Conservation (phyloP, 92 coral and sea anemone species). For the Zoanthus gigantus region DNA sequence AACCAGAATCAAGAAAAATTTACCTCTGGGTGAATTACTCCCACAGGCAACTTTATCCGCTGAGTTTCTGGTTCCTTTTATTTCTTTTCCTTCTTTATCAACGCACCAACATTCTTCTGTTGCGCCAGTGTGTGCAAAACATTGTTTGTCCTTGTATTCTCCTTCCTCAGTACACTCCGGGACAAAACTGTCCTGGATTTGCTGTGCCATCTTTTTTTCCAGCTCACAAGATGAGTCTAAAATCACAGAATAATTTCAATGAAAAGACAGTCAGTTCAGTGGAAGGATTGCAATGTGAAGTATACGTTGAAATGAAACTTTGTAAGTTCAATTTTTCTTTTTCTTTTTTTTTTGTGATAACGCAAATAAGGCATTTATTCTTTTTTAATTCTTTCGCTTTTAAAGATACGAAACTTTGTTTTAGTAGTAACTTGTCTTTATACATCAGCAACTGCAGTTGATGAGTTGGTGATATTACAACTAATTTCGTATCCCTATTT, state of each 20-base stretch:
- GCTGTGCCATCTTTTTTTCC: slow-evolving; percentile 86
- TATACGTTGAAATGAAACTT: not conserved
- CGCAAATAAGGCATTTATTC: not conserved
- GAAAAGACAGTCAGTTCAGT: not conserved
- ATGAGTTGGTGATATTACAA: no score
- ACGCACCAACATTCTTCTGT: slow-evolving; percentile 92
- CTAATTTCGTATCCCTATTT: no score
- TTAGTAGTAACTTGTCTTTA: no score
- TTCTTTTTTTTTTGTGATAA: no score
- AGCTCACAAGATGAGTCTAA: slow-evolving; percentile 85
- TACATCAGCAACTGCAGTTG: no score
- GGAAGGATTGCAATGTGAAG: not conserved
- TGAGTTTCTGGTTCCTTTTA: slow-evolving; percentile 73
- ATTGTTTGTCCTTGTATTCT: slow-evolving; percentile 78
- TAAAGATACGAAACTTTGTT: no score
- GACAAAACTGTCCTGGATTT: slow-evolving; percentile 84
- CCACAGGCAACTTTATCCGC: slow-evolving; percentile 79
- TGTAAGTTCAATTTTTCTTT: no score
- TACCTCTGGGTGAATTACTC: slow-evolving; percentile 23
- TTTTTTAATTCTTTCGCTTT: no score
- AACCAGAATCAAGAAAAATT: not conserved
- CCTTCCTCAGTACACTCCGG: slow-evolving; percentile 86
- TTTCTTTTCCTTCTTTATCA: slow-evolving; percentile 82
- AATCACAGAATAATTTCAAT: slow-evolving; percentile 2
- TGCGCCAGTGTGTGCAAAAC: slow-evolving; percentile 84